Conservation (phyloP, 2,888 invertebrate species). For the Cetonia aurata region DNA sequence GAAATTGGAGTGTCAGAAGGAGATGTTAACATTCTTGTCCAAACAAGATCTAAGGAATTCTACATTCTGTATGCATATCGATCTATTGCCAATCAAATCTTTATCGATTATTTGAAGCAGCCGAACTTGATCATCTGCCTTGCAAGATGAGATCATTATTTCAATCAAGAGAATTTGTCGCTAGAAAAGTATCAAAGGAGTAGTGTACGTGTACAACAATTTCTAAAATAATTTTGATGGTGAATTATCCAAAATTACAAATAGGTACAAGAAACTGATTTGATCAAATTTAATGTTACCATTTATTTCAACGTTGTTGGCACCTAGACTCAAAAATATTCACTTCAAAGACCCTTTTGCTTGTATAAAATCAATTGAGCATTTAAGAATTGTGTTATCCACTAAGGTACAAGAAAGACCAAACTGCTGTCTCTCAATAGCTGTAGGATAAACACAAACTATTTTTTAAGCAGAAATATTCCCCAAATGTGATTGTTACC, state of each 20-base stretch:
- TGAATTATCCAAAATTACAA: neutral
- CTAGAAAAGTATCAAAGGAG: neutral
- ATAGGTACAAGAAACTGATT: constrained; percentile 43
- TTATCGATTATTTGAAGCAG: too few species aligned
- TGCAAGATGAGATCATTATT: neutral
- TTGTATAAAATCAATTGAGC: constrained; percentile 35
- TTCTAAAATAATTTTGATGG: neutral
- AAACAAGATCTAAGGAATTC: too few species aligned
- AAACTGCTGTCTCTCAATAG: too few species aligned
- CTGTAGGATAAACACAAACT: too few species aligned
- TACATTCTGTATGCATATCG: too few species aligned
- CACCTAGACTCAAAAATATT: constrained; percentile 50
- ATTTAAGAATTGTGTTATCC: neutral
- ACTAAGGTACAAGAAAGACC: neutral
- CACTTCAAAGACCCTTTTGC: constrained; percentile 46
- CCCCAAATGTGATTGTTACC: too few species aligned
- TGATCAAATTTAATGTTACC: constrained; percentile 33
- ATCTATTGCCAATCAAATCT: too few species aligned
- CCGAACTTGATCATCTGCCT: too few species aligned
- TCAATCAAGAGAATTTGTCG: neutral
- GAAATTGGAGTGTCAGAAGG: too few species aligned
- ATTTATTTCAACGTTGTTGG: constrained; percentile 46
- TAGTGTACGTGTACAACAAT: neutral
- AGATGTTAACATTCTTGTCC: too few species aligned
- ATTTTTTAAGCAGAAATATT: too few species aligned